phyloP scores from a whole-genome alignment of 1,140 invertebrate genomes.

The Drosophila suzukii region DNA sequence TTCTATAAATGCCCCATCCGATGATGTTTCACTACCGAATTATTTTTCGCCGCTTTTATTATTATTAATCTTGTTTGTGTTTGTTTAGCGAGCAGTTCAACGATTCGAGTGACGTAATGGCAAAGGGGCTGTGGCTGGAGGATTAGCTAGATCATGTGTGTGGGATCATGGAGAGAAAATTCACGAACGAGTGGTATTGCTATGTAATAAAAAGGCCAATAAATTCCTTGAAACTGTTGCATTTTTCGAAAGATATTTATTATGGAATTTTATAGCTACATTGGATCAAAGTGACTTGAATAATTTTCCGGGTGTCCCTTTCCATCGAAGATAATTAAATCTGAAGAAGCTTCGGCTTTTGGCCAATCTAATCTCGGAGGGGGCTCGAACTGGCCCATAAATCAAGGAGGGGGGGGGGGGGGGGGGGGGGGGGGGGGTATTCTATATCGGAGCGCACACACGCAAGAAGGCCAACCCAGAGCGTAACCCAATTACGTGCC shows the following conservation, averaged over 20 bases:
- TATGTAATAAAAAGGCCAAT: background rate
- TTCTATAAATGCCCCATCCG: slow-evolving; percentile 57
- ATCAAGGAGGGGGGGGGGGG: background rate
- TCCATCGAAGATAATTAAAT: slow-evolving; percentile 13
- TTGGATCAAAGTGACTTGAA: background rate
- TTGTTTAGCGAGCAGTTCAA: slow-evolving; percentile 31
- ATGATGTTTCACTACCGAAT: slow-evolving; percentile 64
- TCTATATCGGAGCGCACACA: slow-evolving; percentile 13
- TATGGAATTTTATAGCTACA: background rate
- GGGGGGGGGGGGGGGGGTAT: background rate
- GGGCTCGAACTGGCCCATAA: slow-evolving; percentile 2
- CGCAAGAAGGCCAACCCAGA: slow-evolving; percentile 63
- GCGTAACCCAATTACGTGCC: slow-evolving; percentile 78
- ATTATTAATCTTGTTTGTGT: slow-evolving; percentile 29
- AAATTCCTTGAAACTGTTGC: background rate
- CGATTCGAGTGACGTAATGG: slow-evolving; percentile 60
- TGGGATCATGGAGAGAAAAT: background rate
- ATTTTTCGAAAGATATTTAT: background rate
- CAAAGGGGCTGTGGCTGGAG: slow-evolving; percentile 38
- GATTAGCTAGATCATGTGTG: slow-evolving; percentile 17
- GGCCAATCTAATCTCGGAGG: slow-evolving; percentile 18
- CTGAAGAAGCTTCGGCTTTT: slow-evolving; percentile 15
- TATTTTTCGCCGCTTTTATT: slow-evolving; percentile 39
- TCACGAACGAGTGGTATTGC: background rate
- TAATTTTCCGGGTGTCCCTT: background rate